Conservation (phyloP, 2,888 invertebrate species). For the Scotopteryx bipunctaria region DNA sequence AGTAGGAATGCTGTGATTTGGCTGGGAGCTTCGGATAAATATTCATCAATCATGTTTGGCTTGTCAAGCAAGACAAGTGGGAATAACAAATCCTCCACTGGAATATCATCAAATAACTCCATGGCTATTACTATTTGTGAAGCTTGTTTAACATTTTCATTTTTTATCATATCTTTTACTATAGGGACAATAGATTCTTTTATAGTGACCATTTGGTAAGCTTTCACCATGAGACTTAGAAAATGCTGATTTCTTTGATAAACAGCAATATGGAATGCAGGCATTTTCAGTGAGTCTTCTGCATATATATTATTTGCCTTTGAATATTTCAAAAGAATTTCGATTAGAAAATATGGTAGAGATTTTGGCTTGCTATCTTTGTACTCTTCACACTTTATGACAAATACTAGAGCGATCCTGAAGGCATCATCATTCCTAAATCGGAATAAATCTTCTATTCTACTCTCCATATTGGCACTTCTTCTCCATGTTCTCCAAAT, state of each 20-base stretch:
- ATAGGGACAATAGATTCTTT: constrained; percentile 85
- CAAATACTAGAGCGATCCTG: constrained; percentile 81
- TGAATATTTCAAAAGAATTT: constrained; percentile 83
- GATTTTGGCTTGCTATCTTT: constrained; percentile 85
- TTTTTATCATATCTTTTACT: constrained; percentile 79
- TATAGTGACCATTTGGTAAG: constrained; percentile 85
- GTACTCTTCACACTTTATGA: constrained; percentile 85
- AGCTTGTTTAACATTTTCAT: constrained; percentile 87
- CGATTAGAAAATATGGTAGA: constrained; percentile 85
- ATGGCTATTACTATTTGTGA: constrained; percentile 87
- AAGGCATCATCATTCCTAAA: constrained; percentile 85
- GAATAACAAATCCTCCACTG: constrained; percentile 87
- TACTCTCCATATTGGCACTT: constrained; percentile 75
- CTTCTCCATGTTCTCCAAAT: constrained; percentile 82
- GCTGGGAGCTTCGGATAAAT: constrained; percentile 85
- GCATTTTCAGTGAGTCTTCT: constrained; percentile 84
- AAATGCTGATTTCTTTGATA: constrained; percentile 86
- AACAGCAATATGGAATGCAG: constrained; percentile 88
- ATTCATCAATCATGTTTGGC: constrained; percentile 89
- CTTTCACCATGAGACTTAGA: constrained; percentile 84
- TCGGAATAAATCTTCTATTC: constrained; percentile 75
- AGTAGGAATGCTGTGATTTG: constrained; percentile 86
- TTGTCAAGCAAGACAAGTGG: constrained; percentile 93
- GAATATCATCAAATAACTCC: constrained; percentile 86
- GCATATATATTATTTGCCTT: constrained; percentile 58